These are phyloP conservation scores for Sternarchorhynchus goeldii DNA, from an alignment of 2,797 vertebrate genomes.

Conservation along the genomic window DNA sequence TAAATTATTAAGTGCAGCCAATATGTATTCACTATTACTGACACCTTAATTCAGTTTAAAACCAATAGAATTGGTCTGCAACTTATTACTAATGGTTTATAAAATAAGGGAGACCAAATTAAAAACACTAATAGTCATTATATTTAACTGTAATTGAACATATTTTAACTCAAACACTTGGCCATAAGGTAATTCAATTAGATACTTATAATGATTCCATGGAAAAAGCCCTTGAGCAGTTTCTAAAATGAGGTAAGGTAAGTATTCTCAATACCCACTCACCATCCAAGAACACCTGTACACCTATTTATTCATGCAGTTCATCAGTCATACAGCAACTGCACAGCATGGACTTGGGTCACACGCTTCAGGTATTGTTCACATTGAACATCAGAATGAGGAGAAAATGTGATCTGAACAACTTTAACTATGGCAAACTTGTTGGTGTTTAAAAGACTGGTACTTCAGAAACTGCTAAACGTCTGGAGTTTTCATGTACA, in stretches of 20 bases:
- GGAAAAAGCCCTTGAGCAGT: slow-evolving; percentile 14
- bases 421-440: no score
- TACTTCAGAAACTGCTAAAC: no score
- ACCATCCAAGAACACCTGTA: no score
- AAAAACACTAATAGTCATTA: slow-evolving; percentile 33
- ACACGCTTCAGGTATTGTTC: no score
- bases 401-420: no score
- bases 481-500: no score
- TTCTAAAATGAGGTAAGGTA: neutral
- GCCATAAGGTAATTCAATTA: slow-evolving; percentile 15
- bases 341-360: no score
- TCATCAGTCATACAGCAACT: no score
- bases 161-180: slow-evolving; percentile 15
- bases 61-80: slow-evolving; percentile 53
- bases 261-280: no score
- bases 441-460: no score
- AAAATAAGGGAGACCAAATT: slow-evolving; percentile 44
- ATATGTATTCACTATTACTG: slow-evolving; percentile 59
- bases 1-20: slow-evolving; percentile 60
- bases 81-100: slow-evolving; percentile 53
- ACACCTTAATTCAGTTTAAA: slow-evolving; percentile 55
- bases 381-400: no score
- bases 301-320: no score
- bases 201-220: slow-evolving; percentile 12
- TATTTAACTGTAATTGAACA: slow-evolving; percentile 36